These are phyloP conservation scores for Spongilla lacustris DNA, from an alignment of 37 sponge, comb jelly and placozoan genomes.

Conservation along the genomic window DNA sequence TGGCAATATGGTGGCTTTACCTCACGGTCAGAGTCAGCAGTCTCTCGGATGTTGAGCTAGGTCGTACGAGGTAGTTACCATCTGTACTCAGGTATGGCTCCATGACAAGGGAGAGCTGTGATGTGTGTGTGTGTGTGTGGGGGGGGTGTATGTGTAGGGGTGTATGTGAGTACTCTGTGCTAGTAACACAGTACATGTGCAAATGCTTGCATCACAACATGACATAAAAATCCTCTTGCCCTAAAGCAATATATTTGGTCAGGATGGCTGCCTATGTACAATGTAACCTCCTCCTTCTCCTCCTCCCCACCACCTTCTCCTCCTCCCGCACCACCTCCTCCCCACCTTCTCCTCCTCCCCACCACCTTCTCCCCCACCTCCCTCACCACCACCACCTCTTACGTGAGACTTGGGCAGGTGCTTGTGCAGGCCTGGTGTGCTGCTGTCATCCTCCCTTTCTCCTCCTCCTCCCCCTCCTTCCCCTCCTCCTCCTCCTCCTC, in stretches of 20 bases:
- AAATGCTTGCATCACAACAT: background rate
- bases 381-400: background rate
- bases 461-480: background rate
- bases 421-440: conserved; percentile 23
- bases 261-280: no score
- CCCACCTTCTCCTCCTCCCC: background rate
- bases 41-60: conserved; percentile 59
- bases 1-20: conserved; percentile 35
- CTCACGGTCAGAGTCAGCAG: conserved; percentile 71
- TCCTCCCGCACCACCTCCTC: background rate
- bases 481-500: no score
- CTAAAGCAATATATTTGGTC: no score
- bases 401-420: conserved; percentile 19
- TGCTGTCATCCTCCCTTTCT: background rate
- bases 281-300: no score
- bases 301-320: no score
- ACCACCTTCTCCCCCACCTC: background rate
- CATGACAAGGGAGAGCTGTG: conserved; percentile 37
- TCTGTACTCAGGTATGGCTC: conserved; percentile 41
- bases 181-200: no score
- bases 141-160: no score
- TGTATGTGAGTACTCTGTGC: no score
- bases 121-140: background rate
- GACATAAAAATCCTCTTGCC: background rate
- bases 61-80: conserved; percentile 65